These are phyloP conservation scores for Sparus aurata DNA, from an alignment of 2,797 vertebrate species.

Conservation along the genomic window DNA sequence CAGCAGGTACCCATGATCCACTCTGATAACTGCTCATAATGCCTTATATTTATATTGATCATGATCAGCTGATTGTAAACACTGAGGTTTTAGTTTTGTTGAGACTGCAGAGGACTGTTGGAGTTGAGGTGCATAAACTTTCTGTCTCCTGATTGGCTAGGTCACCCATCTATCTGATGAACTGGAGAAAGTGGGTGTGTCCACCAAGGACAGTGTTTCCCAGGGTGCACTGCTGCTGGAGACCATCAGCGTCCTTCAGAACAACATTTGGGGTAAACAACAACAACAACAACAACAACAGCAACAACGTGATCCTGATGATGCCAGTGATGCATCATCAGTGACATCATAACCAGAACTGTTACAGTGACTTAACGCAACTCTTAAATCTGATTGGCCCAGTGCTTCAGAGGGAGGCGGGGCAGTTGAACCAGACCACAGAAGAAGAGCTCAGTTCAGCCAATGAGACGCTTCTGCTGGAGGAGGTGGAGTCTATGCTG, in stretches of 20 bases:
- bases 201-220: slow-evolving; percentile 77
- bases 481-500: slow-evolving; percentile 80
- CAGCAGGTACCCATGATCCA: slow-evolving; percentile 79
- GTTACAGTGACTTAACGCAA: not conserved
- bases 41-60: not conserved
- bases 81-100: no score
- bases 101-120: not conserved
- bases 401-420: slow-evolving; percentile 86
- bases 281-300: not conserved
- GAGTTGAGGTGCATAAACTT: not conserved
- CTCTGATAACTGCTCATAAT: not conserved
- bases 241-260: slow-evolving; percentile 81
- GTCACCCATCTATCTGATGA: slow-evolving; percentile 69
- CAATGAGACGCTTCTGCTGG: slow-evolving; percentile 77
- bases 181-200: slow-evolving; percentile 68
- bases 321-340: rapidly evolving
- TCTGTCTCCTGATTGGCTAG: slow-evolving; percentile 77
- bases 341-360: not conserved
- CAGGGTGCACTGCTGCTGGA: slow-evolving; percentile 80
- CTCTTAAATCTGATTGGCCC: slow-evolving; percentile 56
- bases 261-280: slow-evolving; percentile 84
- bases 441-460: slow-evolving; percentile 75
- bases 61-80: not conserved
- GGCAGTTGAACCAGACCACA: slow-evolving; percentile 85
- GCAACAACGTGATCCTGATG: not conserved